Conservation (phyloP, 2,888 invertebrate species). For the Plemyria rubiginata region DNA sequence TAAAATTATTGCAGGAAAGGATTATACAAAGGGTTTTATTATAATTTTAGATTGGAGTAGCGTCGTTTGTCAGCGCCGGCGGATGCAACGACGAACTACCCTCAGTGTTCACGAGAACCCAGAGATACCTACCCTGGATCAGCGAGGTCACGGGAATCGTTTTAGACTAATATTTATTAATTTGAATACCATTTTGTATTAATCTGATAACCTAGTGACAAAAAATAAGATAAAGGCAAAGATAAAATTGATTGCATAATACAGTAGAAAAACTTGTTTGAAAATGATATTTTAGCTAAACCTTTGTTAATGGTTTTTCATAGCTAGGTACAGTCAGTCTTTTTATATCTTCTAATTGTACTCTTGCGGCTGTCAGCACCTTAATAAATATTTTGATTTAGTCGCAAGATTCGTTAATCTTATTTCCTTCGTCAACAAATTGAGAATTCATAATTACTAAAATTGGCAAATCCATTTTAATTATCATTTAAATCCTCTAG, state of each 20-base stretch:
- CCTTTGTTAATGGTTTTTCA: too few species aligned
- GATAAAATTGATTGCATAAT: too few species aligned
- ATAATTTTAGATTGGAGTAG: slow-evolving; percentile 65
- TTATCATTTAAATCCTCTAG: not conserved
- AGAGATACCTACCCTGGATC: slow-evolving; percentile 70
- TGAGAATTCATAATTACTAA: not conserved
- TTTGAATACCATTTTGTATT: not conserved
- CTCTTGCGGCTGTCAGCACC: too few species aligned
- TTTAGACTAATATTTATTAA: slow-evolving; percentile 44
- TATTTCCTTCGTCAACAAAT: too few species aligned
- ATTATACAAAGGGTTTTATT: not conserved
- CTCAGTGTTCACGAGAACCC: slow-evolving; percentile 75
- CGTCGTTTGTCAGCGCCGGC: slow-evolving; percentile 63
- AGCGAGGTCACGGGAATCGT: slow-evolving; percentile 64
- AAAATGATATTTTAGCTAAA: too few species aligned
- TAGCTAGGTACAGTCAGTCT: too few species aligned
- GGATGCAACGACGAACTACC: slow-evolving; percentile 71
- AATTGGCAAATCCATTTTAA: not conserved
- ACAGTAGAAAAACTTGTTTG: too few species aligned
- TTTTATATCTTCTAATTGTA: too few species aligned
- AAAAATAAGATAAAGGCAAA: not conserved
- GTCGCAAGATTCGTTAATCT: too few species aligned
- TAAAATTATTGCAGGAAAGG: too few species aligned
- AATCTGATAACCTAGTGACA: not conserved
- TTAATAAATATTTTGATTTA: too few species aligned